Percentiles rank a stretch among this genome's conserved stretches.
Conservation (phyloP, 2,888 invertebrate genomes). For the Holacanthella duospinosa region DNA sequence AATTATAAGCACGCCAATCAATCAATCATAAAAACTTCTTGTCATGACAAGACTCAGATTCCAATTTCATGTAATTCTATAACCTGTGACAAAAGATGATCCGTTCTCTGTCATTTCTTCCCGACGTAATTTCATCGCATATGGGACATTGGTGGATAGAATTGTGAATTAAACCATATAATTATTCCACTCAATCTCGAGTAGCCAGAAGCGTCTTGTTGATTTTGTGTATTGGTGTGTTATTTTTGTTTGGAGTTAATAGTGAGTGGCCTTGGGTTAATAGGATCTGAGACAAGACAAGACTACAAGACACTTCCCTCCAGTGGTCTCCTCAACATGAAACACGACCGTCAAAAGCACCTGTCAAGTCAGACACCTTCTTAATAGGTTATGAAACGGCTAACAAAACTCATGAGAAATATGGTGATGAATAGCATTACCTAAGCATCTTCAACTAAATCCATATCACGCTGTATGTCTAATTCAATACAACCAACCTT, state of each 20-base stretch:
- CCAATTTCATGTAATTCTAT: too few relatives aligned
- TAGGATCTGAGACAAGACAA: background rate
- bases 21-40: background rate
- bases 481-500: too few relatives aligned
- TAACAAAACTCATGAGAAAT: background rate
- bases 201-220: too few relatives aligned
- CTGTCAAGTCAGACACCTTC: slow-evolving; percentile 3
- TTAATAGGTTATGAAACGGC: background rate
- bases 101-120: background rate
- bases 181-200: too few relatives aligned
- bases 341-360: background rate
- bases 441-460: background rate
- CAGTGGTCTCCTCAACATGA: background rate
- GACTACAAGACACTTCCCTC: background rate
- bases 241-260: background rate
- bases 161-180: too few relatives aligned
- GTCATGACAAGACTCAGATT: background rate
- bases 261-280: background rate
- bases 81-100: background rate
- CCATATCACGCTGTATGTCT: background rate
- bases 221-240: background rate
- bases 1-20: background rate
- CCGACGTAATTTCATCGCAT: too few relatives aligned
- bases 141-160: too few relatives aligned
- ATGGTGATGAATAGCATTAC: background rate